phyloP scores from a whole-genome alignment of 2,888 invertebrate species.

The Boloria euphrosyne region DNA sequence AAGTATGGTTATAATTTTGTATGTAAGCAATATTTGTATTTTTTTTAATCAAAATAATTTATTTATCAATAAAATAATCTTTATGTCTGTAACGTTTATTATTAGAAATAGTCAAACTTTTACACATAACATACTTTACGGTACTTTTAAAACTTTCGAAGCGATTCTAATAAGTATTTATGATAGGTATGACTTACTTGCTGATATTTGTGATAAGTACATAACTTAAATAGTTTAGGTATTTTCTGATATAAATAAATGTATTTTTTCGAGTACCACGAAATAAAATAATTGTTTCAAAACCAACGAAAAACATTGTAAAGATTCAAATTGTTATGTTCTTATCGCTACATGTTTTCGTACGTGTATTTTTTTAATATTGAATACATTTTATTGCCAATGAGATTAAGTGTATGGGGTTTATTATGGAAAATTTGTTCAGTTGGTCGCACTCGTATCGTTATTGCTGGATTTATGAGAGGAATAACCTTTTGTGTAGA shows the following conservation, averaged over 20 bases:
- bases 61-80: no score
- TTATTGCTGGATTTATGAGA: slow-evolving; percentile 24
- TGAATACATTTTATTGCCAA: slow-evolving; percentile 20
- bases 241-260: background rate
- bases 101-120: no score
- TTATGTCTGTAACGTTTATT: no score
- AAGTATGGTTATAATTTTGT: no score
- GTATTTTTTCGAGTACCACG: slow-evolving; percentile 1
- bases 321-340: slow-evolving; percentile 13
- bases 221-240: no score
- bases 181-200: no score
- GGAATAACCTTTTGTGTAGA: slow-evolving; percentile 23
- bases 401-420: slow-evolving; percentile 21
- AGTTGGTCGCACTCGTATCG: slow-evolving; percentile 23
- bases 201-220: no score
- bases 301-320: background rate
- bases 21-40: no score
- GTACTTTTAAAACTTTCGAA: no score
- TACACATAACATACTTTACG: no score
- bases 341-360: background rate
- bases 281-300: slow-evolving; percentile 1
- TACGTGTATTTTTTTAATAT: slow-evolving; percentile 17
- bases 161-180: no score
- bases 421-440: slow-evolving; percentile 26
- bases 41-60: no score